Base-by-base conservation (phyloP, 2,797 vertebrate genomes). In the Enteromius trimaculatus region DNA sequence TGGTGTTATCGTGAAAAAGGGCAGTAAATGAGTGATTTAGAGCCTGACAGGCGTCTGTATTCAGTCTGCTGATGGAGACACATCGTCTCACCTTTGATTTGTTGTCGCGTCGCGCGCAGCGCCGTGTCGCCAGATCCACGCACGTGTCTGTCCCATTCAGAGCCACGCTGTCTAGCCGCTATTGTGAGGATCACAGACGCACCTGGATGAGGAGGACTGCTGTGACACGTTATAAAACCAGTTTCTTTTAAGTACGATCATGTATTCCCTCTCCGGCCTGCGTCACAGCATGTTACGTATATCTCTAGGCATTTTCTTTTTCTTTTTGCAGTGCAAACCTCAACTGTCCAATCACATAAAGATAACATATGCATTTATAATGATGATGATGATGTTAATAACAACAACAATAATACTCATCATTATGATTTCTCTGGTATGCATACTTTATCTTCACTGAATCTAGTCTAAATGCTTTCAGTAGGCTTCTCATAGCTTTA, bases 21-120 rank as follows among this genome's bases (percentile, higher is more conserved):
- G 91, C 89, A 93, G 94, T 94, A 95, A 94, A 95, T 93, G 94
- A 94, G 92, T 93, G 92, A 94, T 93, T 92, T 93, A 90, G 91
- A 93, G 92, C 88, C 93, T 85, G 95, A 93, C 94, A 93, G 92
- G 90, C 92, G 94, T 93, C 94, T 94, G 92, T 89, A 88, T 92
- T 92, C 90, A 92, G 91, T 90, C 90, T 89, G 89, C 93, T 88
- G 92, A 91, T 91, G 93, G 93, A 95, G 94, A 94, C 94, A 93
- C 92, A 89, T 90, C 92, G 94, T 94, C 94, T 95, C 93, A 95
- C 92, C 94, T 95, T 95, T 95, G 93, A 95, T 95, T 93, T 91
- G 91, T 92, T 90, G 91, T 91, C 83, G 87, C 91, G 92, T 90
- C 90, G 90, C 90, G 89, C 89, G 62, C 26, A 84, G 83, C 80